Evolutionary conservation across 2,797 vertebrate species (phyloP).

Genomic region (Octomys mimax): DNA sequence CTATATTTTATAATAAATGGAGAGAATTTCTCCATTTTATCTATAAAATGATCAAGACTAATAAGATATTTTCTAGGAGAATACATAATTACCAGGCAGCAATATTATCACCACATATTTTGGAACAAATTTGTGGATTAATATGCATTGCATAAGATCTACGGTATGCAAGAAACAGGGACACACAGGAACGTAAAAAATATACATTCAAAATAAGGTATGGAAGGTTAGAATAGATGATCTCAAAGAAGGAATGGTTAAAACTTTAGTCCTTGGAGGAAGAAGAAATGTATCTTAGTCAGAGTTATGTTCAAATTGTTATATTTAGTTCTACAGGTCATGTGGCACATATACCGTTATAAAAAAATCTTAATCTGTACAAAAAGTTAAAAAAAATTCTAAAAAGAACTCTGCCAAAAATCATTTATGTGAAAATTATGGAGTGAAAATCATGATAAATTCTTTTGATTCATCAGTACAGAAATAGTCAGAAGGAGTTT

Average conservation of each 20-base stretch:
- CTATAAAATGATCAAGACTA: neutral
- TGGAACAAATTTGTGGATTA: neutral
- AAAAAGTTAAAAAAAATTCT: neutral
- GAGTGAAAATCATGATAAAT: neutral
- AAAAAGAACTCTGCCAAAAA: neutral
- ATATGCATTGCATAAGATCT: neutral
- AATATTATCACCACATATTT: neutral
- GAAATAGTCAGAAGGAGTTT: neutral
- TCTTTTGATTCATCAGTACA: neutral
- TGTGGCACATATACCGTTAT: neutral
- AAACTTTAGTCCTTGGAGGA: neutral
- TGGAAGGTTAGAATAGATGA: neutral
- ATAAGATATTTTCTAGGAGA: neutral
- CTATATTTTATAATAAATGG: neutral
- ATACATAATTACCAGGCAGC: neutral
- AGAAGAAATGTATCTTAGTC: neutral
- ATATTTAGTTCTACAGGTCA: neutral
- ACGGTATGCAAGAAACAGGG: neutral
- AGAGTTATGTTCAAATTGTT: neutral
- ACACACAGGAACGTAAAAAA: rapidly evolving
- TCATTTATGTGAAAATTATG: neutral
- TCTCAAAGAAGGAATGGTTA: neutral
- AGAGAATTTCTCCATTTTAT: neutral
- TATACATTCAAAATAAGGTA: neutral
- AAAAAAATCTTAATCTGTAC: neutral